Base-by-base conservation (phyloP, 2,113 vertebrate genomes). In the Pituophis catenifer region DNA sequence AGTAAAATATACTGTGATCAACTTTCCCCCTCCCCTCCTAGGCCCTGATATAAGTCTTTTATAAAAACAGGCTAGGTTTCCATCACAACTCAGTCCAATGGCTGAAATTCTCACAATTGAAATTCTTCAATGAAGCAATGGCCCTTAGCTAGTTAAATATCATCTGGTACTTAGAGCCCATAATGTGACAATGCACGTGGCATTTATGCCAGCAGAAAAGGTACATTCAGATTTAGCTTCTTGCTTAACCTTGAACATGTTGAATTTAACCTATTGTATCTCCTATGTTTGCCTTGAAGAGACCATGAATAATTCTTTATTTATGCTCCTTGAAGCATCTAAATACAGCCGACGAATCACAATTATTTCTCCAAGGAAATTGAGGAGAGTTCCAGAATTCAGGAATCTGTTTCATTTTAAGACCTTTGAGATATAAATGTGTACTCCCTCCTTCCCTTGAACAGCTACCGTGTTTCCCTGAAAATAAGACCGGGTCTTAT, bases 111-210 rank as follows among this genome's bases (percentile, higher is more conserved):
- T 75, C n/a, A 17, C n/a, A 33, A 17, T 2, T 75, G n/a, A 17
- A 75, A 75, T 75, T 75, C 65, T 38, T 75, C 70, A 75, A 75
- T 9, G 10, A 94, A 26, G 4, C 0, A 21, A 91, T 91, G 44
- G 26, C 33, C 91, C 91, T 81, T 0, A 0, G 50, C 44, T 10
- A 26, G 17, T 11, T 57, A 85, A 65, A 12, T n/a, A 53, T 75
- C 11, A 19, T 8, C 9, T n/a, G 33, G 21, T 53, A 24, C 33
- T 29, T 24, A 52, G 29, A 19, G 12, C 7, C 38, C 24, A 9
- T 19, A 4, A 5, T 86, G 17, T 29, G 53, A 54, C 33, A 50
- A 15, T n/a, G 38, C 12, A 29, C 62, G 9, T 11, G 62, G 1
- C 26, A 12, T 26, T 65, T 29, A 65, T 65, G 62, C 62, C 3